Conservation (phyloP, 2,113 vertebrate genomes). For the Zapus hudsonius region DNA sequence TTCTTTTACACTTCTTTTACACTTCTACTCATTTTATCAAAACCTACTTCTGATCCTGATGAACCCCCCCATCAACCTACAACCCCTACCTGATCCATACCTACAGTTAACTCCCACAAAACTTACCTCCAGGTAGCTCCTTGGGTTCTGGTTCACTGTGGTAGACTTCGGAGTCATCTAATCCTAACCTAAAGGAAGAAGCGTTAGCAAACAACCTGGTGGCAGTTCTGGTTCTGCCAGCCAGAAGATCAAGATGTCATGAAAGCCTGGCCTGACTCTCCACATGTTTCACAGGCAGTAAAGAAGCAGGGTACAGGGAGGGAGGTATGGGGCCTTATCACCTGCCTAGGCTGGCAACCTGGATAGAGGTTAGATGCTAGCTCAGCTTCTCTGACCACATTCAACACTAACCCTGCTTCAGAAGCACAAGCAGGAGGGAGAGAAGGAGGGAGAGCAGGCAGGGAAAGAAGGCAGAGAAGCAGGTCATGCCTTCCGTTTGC, state of each 20-base stretch:
- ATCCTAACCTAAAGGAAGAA: slow-evolving; percentile 51
- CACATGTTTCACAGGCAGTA: not conserved
- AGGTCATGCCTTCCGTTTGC: not conserved
- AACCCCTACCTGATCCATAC: not conserved
- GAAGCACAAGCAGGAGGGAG: not conserved
- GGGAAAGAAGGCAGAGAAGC: not conserved
- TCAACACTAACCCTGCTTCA: too few relatives aligned
- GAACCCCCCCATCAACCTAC: not conserved
- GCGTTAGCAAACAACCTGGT: not conserved
- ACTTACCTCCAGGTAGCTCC: slow-evolving; percentile 52
- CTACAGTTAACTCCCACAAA: not conserved
- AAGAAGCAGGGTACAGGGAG: not conserved
- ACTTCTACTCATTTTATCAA: not conserved
- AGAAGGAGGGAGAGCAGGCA: not conserved
- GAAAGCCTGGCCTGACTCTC: not conserved
- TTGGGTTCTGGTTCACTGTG: slow-evolving; percentile 34
- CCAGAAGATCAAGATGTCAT: not conserved
- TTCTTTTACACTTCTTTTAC: rapidly evolving
- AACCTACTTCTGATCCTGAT: not conserved
- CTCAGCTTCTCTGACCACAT: not conserved
- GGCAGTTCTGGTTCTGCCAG: not conserved
- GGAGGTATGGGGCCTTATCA: not conserved
- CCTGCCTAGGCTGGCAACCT: not conserved
- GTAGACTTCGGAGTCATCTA: slow-evolving; percentile 68
- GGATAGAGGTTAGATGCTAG: not conserved